Percentiles rank a stretch among this genome's conserved stretches.
These are phyloP conservation scores for Platerodrilus igneus DNA, from an alignment of 2,888 invertebrate species.

Conservation along the genomic window DNA sequence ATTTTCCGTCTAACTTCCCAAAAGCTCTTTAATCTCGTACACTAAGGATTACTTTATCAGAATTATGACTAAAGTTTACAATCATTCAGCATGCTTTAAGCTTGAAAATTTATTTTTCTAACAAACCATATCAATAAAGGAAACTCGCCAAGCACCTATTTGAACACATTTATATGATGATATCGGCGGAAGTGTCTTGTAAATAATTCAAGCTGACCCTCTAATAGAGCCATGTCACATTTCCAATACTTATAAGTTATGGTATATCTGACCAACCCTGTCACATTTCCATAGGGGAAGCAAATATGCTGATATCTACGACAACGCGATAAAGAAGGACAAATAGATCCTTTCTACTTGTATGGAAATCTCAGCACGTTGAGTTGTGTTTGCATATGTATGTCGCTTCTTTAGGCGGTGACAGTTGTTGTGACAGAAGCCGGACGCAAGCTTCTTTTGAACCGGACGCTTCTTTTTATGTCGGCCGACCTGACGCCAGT, in stretches of 20 bases:
- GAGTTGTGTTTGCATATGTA: slow-evolving; percentile 32
- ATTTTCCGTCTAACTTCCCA: slow-evolving; percentile 42
- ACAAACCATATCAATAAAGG: slow-evolving; percentile 10
- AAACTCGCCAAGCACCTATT: slow-evolving; percentile 35
- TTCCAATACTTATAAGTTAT: slow-evolving; percentile 44
- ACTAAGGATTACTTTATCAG: slow-evolving; percentile 48
- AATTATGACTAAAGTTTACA: slow-evolving; percentile 47
- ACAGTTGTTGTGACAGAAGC: slow-evolving; percentile 42
- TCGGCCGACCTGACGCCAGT: slow-evolving; percentile 46
- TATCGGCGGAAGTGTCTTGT: slow-evolving; percentile 44
- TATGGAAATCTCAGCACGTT: slow-evolving; percentile 18
- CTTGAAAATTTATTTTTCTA: slow-evolving; percentile 1
- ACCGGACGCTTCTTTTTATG: slow-evolving; percentile 44
- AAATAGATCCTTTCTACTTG: slow-evolving; percentile 16
- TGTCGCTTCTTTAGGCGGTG: slow-evolving; percentile 36
- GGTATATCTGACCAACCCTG: slow-evolving; percentile 32
- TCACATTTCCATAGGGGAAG: slow-evolving; percentile 29
- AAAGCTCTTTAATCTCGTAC: slow-evolving; percentile 48
- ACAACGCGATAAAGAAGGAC: slow-evolving; percentile 20
- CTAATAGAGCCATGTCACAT: slow-evolving; percentile 41
- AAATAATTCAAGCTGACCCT: slow-evolving; percentile 48
- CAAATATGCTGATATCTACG: slow-evolving; percentile 22
- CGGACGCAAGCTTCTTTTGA: slow-evolving; percentile 25
- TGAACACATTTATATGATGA: slow-evolving; percentile 41
- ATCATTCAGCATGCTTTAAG: too few relatives aligned